phyloP scores from a whole-genome alignment of 2,888 invertebrate species.

The Drosophila prostipennis region DNA sequence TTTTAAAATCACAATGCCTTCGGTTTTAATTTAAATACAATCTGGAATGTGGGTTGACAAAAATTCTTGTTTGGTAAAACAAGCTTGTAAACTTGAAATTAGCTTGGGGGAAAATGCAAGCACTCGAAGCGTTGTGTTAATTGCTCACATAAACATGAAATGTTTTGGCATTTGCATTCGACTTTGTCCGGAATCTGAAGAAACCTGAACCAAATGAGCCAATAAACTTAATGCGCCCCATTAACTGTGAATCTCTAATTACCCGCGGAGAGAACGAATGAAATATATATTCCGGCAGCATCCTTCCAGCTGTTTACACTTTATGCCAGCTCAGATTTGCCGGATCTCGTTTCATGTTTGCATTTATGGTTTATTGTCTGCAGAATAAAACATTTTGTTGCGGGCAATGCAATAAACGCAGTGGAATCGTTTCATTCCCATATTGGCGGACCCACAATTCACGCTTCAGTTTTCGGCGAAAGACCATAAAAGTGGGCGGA shows the following conservation, averaged over 20 bases:
- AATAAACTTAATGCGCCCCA: slow-evolving; percentile 48
- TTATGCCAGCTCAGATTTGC: slow-evolving; percentile 20
- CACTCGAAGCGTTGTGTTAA: slow-evolving; percentile 20
- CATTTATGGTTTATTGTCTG: slow-evolving; percentile 51
- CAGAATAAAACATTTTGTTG: slow-evolving; percentile 50
- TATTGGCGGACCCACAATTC: slow-evolving; percentile 15
- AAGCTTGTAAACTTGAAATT: slow-evolving; percentile 17
- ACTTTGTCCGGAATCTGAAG: neutral
- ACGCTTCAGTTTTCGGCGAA: slow-evolving; percentile 22
- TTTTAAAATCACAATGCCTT: neutral
- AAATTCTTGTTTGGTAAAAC: neutral
- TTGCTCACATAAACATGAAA: slow-evolving; percentile 21
- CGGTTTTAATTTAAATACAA: neutral
- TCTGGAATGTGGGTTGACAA: neutral
- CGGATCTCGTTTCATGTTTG: slow-evolving; percentile 28
- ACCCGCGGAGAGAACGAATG: slow-evolving; percentile 29
- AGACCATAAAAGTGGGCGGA: slow-evolving; percentile 24
- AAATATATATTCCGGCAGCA: slow-evolving; percentile 17
- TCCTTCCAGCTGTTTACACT: slow-evolving; percentile 21
- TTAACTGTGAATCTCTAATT: slow-evolving; percentile 53
- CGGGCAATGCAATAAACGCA: slow-evolving; percentile 42
- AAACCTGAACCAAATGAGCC: slow-evolving; percentile 7
- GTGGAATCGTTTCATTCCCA: slow-evolving; percentile 15
- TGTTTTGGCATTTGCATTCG: slow-evolving; percentile 24
- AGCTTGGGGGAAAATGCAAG: slow-evolving; percentile 22